phyloP scores from a whole-genome alignment of 2,113 vertebrate species.

The Austrofundulus limnaeus region DNA sequence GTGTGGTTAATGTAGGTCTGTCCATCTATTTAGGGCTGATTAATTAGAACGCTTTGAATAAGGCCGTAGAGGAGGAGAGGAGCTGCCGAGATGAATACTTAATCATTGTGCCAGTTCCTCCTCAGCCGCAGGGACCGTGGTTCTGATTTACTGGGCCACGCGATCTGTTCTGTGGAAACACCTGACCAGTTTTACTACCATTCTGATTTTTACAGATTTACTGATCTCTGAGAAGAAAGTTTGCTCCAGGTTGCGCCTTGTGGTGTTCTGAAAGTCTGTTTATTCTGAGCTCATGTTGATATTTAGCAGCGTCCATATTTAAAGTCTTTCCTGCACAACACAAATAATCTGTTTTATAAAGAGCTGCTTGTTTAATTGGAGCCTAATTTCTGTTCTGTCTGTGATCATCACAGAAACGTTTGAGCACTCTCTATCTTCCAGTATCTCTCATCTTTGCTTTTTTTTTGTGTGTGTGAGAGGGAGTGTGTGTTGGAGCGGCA shows the following conservation, averaged over 20 bases:
- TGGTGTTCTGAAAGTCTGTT: no score
- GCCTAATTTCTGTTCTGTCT: not conserved
- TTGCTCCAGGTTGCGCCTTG: no score
- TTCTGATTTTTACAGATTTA: slow-evolving; percentile 5
- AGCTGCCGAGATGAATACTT: slow-evolving; percentile 61
- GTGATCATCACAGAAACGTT: not conserved
- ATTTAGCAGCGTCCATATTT: not conserved
- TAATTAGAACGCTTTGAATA: slow-evolving; percentile 80
- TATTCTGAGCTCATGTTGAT: not conserved
- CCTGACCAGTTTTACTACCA: slow-evolving; percentile 20
- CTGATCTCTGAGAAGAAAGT: no score
- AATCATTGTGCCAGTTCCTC: slow-evolving; percentile 67
- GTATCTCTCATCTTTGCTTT: slow-evolving; percentile 10
- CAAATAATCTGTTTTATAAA: not conserved
- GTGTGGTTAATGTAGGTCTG: slow-evolving; percentile 73
- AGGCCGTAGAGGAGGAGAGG: slow-evolving; percentile 61
- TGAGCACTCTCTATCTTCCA: not conserved
- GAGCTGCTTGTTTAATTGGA: no score
- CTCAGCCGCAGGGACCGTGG: slow-evolving; percentile 49
- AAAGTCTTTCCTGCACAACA: not conserved
- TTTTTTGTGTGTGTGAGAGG: slow-evolving; percentile 11
- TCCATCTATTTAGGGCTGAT: slow-evolving; percentile 78
- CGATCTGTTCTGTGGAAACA: slow-evolving; percentile 46
- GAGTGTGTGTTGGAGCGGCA: slow-evolving; percentile 17
- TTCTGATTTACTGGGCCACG: slow-evolving; percentile 52